phyloP scores from a whole-genome alignment of 2,888 invertebrate genomes.

The Scaptomyza cyrtandrae region DNA sequence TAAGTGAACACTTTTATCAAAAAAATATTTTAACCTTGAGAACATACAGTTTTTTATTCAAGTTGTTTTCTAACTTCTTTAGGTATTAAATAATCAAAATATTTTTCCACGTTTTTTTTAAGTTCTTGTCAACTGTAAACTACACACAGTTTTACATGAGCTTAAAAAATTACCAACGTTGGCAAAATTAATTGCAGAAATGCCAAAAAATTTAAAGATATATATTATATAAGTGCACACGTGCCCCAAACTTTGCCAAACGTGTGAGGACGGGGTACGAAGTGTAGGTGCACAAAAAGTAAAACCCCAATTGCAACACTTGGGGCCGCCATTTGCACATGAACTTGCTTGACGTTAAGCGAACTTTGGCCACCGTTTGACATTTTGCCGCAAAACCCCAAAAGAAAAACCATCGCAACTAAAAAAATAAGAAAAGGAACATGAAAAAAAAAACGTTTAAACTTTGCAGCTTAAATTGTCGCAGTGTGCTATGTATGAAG shows the following conservation, averaged over 20 bases:
- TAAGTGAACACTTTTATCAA: neutral
- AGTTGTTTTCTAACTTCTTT: no score
- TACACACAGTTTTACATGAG: conserved; percentile 13
- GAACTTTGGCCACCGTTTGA: conserved; percentile 77
- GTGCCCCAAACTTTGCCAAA: conserved; percentile 30
- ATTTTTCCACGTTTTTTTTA: neutral
- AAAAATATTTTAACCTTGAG: no score
- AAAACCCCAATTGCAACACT: conserved; percentile 35
- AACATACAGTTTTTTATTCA: no score
- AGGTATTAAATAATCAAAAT: neutral
- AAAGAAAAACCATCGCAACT: conserved; percentile 52
- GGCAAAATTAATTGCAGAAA: conserved; percentile 56
- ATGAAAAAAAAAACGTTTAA: conserved; percentile 58
- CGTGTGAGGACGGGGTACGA: neutral
- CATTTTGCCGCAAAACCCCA: conserved; percentile 73
- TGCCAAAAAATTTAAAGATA: conserved; percentile 47
- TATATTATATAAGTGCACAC: conserved; percentile 64
- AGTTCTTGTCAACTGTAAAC: conserved; percentile 14
- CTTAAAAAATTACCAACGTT: conserved; percentile 31
- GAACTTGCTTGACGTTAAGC: conserved; percentile 62
- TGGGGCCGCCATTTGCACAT: conserved; percentile 69
- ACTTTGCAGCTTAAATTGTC: conserved; percentile 78
- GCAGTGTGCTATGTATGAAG: conserved; percentile 37
- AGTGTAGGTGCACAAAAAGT: neutral
- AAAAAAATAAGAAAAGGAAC: conserved; percentile 51